These are phyloP conservation scores for Acronicta aceris DNA, from an alignment of 2,888 invertebrate genomes.

Conservation along the genomic window DNA sequence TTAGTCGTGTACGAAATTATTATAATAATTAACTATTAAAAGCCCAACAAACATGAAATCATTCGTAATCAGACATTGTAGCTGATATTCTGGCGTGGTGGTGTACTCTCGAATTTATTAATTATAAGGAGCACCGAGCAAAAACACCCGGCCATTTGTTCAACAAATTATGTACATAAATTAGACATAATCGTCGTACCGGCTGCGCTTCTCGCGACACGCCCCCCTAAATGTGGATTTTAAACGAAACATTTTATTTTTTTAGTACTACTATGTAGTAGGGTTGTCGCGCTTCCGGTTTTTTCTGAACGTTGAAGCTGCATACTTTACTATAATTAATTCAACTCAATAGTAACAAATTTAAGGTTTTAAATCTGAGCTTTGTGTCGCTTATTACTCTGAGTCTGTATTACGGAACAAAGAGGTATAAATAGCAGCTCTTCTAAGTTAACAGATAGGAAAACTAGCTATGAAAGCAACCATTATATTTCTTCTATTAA, in stretches of 20 bases:
- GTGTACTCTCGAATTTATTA: slow-evolving; percentile 57
- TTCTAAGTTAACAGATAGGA: too few relatives aligned
- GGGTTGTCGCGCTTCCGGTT: slow-evolving; percentile 11
- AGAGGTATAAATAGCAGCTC: too few relatives aligned
- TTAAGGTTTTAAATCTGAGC: not conserved
- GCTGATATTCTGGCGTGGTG: slow-evolving; percentile 39
- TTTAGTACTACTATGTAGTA: slow-evolving; percentile 30
- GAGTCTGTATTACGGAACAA: not conserved
- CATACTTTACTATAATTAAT: slow-evolving; percentile 5
- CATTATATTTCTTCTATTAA: too few relatives aligned
- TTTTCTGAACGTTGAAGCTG: not conserved
- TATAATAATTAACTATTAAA: not conserved
- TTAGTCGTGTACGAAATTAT: too few relatives aligned
- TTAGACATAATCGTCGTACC: slow-evolving; percentile 65
- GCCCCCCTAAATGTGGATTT: slow-evolving; percentile 49
- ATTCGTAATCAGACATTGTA: slow-evolving; percentile 31
- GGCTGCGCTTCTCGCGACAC: slow-evolving; percentile 59
- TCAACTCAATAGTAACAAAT: not conserved
- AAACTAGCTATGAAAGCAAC: too few relatives aligned
- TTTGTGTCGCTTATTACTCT: not conserved
- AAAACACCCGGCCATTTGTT: slow-evolving; percentile 63
- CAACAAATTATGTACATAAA: slow-evolving; percentile 72
- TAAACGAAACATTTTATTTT: slow-evolving; percentile 53
- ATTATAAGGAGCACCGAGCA: slow-evolving; percentile 58
- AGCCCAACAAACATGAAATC: slow-evolving; percentile 10